Evolutionary conservation across 2,888 invertebrate genomes (phyloP).

Genomic region (Thumatha senex): DNA sequence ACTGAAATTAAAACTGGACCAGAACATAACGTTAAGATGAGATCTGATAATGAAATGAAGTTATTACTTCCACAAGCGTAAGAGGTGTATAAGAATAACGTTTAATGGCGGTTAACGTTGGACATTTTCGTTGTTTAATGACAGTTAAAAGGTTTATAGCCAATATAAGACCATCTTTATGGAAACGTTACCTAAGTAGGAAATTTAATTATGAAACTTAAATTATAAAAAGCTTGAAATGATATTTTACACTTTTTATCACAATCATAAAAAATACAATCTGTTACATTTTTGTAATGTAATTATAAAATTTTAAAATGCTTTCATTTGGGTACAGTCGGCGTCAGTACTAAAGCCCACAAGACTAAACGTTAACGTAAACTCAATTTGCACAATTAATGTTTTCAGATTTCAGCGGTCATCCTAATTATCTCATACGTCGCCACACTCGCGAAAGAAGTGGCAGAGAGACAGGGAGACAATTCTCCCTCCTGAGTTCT

Average conservation of each 20-base stretch:
- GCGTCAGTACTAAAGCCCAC: too few species aligned
- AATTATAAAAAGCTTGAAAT: constrained; percentile 8
- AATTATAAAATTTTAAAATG: too few species aligned
- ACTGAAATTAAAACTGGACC: too few species aligned
- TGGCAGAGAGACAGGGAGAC: too few species aligned
- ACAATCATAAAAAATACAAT: constrained; percentile 5
- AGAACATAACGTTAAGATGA: too few species aligned
- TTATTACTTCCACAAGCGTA: constrained; percentile 49
- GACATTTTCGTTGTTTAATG: constrained; percentile 57
- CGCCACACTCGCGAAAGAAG: too few species aligned
- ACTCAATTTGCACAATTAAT: not conserved
- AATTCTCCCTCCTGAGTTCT: too few species aligned
- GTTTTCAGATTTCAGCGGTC: not conserved
- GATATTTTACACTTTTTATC: constrained; percentile 12
- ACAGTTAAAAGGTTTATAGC: constrained; percentile 55
- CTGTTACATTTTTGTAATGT: not conserved
- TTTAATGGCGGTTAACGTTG: constrained; percentile 68
- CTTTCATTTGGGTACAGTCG: too few species aligned
- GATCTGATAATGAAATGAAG: constrained; percentile 19
- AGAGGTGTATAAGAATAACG: constrained; percentile 53
- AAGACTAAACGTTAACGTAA: too few species aligned
- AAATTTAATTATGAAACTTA: constrained; percentile 24
- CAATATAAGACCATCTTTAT: constrained; percentile 37
- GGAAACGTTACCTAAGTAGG: constrained; percentile 22
- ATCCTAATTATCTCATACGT: too few species aligned